These are phyloP conservation scores for Bos indicus DNA, from an alignment of 2,113 vertebrate species.

Conservation along the genomic window DNA sequence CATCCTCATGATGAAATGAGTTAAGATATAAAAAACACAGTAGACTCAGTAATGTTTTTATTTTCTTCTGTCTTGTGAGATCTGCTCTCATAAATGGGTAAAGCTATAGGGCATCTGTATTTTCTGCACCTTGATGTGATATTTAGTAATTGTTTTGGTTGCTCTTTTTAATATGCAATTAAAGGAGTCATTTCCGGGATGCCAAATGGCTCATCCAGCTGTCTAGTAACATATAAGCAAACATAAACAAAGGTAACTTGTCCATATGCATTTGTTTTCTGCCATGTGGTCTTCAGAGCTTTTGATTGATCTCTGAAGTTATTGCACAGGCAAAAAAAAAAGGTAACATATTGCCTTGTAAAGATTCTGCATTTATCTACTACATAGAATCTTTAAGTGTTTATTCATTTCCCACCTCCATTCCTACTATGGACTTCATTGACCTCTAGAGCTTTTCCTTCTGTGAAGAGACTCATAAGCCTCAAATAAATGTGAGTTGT, in stretches of 20 bases:
- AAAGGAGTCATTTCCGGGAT: background rate
- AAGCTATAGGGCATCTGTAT: background rate
- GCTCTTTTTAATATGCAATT: background rate
- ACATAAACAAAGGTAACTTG: background rate
- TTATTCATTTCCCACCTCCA: background rate
- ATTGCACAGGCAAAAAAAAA: constrained; percentile 21
- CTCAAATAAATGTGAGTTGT: background rate
- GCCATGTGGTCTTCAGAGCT: background rate
- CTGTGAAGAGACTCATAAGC: background rate
- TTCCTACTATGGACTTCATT: background rate
- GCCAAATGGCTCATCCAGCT: background rate
- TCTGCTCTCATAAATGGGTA: background rate
- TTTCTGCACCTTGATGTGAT: background rate
- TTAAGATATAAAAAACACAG: background rate
- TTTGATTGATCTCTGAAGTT: background rate
- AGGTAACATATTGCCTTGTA: background rate
- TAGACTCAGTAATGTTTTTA: background rate
- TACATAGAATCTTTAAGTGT: background rate
- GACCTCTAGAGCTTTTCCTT: background rate
- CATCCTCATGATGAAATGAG: background rate
- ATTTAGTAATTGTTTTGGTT: background rate
- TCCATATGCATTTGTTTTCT: background rate
- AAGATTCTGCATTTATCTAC: background rate
- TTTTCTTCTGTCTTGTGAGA: background rate
- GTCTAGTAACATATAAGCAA: background rate